Base-by-base conservation (phyloP, 92 coral and sea anemone genomes). In the Heteractis magnifica region DNA sequence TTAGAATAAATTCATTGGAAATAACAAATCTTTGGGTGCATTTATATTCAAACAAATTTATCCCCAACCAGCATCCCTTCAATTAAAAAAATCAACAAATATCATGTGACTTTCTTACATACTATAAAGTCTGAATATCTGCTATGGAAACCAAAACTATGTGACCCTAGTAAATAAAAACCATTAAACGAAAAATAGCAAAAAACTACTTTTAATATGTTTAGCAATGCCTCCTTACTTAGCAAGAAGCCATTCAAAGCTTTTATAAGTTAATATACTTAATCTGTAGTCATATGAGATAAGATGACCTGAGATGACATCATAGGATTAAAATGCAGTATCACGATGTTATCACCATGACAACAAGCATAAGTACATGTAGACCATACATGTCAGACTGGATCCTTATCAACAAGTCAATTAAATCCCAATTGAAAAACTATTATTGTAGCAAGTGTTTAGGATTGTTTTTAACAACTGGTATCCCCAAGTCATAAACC, bases 321-420 rank as follows among this genome's bases (percentile, higher is more conserved):
- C 83, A 80, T 62, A 75, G 50, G 41, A 56, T 16, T 44, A 23
- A 65, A 62, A 80, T 80, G 83, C 48, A 16, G 70, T n/a, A 19
- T 11, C 21, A 52, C 48, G 49, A n/a, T 7, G 49, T 48, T 52
- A 49, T 81, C 41, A 49, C 64, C 50, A 50, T 65, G 21, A 49
- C 65, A 71, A 55, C 60, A 77, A 10, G 8, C 81, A 34, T 65
- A 51, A 49, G 49, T 51, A 51, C 65, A 77, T 65, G n/a, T 64
- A 20, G 3, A 64, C 7, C n/a, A 62, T 14, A 64, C 4, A 64
- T 64, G 10, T 10, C 62, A 58, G 16, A 62, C 10, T 62, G 70
- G 6, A 62, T 5, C 8, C 70, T 18, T 8, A 62, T 26, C 8
- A 2, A 68, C 23, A 14, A 21, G 14, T 68, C 6, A 6, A 68